phyloP scores from a whole-genome alignment of 2,113 vertebrate genomes.

The Pachypanchax playfairii region DNA sequence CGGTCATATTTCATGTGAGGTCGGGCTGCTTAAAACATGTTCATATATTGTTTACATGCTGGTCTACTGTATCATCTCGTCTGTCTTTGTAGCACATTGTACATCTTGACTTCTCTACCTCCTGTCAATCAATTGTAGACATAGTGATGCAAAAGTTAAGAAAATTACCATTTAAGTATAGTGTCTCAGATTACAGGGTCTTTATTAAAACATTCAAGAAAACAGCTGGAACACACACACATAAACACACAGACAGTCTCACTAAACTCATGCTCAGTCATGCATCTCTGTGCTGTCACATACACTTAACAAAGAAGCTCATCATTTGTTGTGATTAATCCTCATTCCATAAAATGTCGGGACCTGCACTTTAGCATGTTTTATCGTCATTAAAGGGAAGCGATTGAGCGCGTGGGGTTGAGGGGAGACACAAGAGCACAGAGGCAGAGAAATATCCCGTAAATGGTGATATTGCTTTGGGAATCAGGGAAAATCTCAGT shows the following conservation, averaged over 20 bases:
- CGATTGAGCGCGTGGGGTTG: slow-evolving; percentile 22
- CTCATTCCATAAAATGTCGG: slow-evolving; percentile 20
- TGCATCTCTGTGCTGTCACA: slow-evolving; percentile 56
- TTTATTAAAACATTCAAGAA: slow-evolving; percentile 12
- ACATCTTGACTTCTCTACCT: background rate
- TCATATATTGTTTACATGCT: no score
- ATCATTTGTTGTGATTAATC: slow-evolving; percentile 66
- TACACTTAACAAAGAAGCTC: slow-evolving; percentile 53
- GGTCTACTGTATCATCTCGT: no score
- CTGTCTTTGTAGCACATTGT: background rate
- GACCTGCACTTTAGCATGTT: slow-evolving; percentile 60
- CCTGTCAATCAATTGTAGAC: no score
- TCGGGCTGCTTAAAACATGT: no score
- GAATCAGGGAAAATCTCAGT: slow-evolving; percentile 24
- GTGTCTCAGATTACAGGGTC: background rate
- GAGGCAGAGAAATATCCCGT: slow-evolving; percentile 18
- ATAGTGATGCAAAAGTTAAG: no score
- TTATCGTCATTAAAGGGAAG: slow-evolving; percentile 48
- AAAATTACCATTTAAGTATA: background rate
- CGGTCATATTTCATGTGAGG: no score
- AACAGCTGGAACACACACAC: slow-evolving; percentile 24
- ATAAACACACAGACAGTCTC: slow-evolving; percentile 21
- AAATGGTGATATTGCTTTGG: slow-evolving; percentile 35
- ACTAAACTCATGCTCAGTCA: slow-evolving; percentile 60
- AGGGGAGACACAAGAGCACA: slow-evolving; percentile 26